Percentiles rank a stretch among this genome's conserved stretches.
Conservation (phyloP, 2,888 invertebrate species). For the Axea sp. region DNA sequence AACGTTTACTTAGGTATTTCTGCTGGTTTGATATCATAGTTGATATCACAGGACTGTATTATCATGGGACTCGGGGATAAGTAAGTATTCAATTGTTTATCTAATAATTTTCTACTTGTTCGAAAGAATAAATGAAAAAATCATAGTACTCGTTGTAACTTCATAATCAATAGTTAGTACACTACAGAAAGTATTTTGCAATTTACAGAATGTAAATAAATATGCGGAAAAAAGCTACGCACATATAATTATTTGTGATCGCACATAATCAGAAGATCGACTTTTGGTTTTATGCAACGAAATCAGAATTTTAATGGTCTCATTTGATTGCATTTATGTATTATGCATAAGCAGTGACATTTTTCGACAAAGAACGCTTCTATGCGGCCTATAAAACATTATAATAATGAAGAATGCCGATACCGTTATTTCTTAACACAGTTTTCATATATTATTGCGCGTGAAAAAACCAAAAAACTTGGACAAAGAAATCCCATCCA, state of each 20-base stretch:
- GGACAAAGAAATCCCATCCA: slow-evolving; percentile 23
- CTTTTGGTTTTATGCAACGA: slow-evolving; percentile 9
- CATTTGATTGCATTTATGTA: slow-evolving; percentile 20
- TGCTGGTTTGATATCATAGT: slow-evolving; percentile 27
- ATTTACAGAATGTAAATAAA: slow-evolving; percentile 13
- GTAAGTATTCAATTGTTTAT: slow-evolving; percentile 15
- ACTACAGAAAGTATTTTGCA: not conserved
- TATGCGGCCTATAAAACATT: too few species aligned
- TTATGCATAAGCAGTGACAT: slow-evolving; percentile 33
- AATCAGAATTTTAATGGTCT: slow-evolving; percentile 25
- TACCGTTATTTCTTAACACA: not conserved
- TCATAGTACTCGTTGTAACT: too few species aligned
- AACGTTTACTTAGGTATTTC: slow-evolving; percentile 9
- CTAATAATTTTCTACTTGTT: not conserved
- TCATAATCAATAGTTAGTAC: too few species aligned
- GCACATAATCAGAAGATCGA: slow-evolving; percentile 12
- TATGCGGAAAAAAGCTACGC: slow-evolving; percentile 12
- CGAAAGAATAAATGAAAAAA: not conserved
- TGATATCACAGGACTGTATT: slow-evolving; percentile 38
- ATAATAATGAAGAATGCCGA: slow-evolving; percentile 2
- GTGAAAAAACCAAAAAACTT: too few species aligned
- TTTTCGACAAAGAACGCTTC: not conserved
- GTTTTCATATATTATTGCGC: too few species aligned
- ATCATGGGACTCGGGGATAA: slow-evolving; percentile 15
- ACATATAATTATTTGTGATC: slow-evolving; percentile 19